Conservation (phyloP, 2,797 vertebrate species). For the Chiloscyllium punctatum region DNA sequence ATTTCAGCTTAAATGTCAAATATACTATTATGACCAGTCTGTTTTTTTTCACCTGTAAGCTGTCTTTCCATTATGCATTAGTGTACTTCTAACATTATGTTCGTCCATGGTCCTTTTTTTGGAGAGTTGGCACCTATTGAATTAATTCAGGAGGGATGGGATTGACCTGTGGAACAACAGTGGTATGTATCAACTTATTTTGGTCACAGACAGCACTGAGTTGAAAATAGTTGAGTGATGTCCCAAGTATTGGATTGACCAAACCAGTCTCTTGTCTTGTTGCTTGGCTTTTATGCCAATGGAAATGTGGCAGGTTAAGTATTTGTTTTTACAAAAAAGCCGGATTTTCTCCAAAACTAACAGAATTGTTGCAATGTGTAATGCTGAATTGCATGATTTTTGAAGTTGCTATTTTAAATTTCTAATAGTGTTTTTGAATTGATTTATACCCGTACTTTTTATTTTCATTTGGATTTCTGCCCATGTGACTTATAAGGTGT, state of each 20-base stretch:
- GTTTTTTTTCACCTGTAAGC: neutral
- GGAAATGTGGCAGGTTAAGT: neutral
- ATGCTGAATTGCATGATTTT: neutral
- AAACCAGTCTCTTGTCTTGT: neutral
- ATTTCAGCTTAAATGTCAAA: neutral
- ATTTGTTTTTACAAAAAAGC: neutral
- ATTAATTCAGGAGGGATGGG: neutral
- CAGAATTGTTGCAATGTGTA: neutral
- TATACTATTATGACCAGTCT: neutral
- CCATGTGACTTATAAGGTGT: neutral
- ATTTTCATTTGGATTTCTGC: neutral
- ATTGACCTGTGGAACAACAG: neutral
- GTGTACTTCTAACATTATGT: neutral
- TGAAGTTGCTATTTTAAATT: neutral
- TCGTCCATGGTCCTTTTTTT: neutral
- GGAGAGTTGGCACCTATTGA: neutral
- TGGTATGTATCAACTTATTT: neutral
- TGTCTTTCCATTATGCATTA: neutral
- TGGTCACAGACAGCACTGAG: no score
- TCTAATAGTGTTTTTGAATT: neutral
- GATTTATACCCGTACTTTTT: neutral
- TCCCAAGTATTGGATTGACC: neutral
- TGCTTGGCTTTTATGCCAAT: neutral
- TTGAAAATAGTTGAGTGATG: no score
- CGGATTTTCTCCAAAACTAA: neutral